Evolutionary conservation across 2,888 invertebrate genomes (phyloP).

Genomic region (Melikaiella ostensackeni): DNA sequence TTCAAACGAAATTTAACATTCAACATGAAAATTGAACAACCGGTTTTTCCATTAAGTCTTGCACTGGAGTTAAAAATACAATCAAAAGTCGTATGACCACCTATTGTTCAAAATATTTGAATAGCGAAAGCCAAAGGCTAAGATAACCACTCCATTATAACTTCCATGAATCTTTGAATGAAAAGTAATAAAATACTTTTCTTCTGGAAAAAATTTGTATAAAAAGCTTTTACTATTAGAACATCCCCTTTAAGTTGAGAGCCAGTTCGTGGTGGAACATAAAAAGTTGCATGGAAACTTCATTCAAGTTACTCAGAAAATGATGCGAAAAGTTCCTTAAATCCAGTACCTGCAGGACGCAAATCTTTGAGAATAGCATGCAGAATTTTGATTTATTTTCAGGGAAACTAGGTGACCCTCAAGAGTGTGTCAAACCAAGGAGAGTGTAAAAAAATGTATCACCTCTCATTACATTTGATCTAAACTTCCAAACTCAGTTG

Average conservation of each 20-base stretch:
- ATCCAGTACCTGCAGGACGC: background rate
- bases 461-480: too few species aligned
- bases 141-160: background rate
- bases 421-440: background rate
- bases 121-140: too few species aligned
- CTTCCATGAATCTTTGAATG: background rate
- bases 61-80: too few species aligned
- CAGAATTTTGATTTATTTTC: conserved; percentile 2
- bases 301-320: conserved; percentile 13
- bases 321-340: conserved; percentile 7
- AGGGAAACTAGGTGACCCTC: background rate
- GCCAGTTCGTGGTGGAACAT: background rate
- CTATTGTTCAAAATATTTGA: too few species aligned
- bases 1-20: too few species aligned
- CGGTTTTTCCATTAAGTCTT: too few species aligned
- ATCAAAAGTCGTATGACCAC: too few species aligned
- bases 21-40: too few species aligned
- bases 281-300: conserved; percentile 28
- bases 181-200: background rate
- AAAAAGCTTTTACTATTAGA: background rate
- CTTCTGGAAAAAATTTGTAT: background rate
- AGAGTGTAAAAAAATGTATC: too few species aligned
- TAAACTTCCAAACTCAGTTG: too few species aligned
- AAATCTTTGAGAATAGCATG: background rate
- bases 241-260: conserved; percentile 13